Evolutionary conservation across 1,140 invertebrate species (phyloP).

Genomic region (Drusus annulatus): DNA sequence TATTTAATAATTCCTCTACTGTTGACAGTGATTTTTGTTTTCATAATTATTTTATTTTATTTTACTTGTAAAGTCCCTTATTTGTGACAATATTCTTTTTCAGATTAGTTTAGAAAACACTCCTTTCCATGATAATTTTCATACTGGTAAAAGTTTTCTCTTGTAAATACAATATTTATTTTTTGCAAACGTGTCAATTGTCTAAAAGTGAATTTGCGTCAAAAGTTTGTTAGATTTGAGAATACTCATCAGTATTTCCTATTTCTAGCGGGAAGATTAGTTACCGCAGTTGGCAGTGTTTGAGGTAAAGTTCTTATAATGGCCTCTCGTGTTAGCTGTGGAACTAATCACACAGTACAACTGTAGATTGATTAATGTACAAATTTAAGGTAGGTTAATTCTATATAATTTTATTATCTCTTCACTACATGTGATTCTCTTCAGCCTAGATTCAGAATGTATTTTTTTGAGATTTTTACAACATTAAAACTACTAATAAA

Average conservation of each 20-base stretch:
- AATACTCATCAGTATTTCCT: slow-evolving; percentile 18
- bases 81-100: no score
- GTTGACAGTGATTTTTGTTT: no score
- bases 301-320: no score
- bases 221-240: slow-evolving; percentile 1
- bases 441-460: neutral
- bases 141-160: neutral
- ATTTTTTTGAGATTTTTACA: neutral
- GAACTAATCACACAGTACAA: neutral
- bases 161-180: slow-evolving; percentile 11
- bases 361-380: slow-evolving; percentile 24
- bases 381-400: slow-evolving; percentile 1
- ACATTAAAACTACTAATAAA: neutral
- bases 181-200: slow-evolving; percentile 11
- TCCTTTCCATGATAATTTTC: no score
- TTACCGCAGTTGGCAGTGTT: no score
- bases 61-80: no score
- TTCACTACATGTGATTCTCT: neutral
- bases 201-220: neutral
- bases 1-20: no score
- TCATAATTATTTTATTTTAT: no score
- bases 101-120: no score
- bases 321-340: no score
- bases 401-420: neutral
- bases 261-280: neutral